Evolutionary conservation across 2,797 vertebrate genomes (phyloP).

Genomic region (Momotus momota): DNA sequence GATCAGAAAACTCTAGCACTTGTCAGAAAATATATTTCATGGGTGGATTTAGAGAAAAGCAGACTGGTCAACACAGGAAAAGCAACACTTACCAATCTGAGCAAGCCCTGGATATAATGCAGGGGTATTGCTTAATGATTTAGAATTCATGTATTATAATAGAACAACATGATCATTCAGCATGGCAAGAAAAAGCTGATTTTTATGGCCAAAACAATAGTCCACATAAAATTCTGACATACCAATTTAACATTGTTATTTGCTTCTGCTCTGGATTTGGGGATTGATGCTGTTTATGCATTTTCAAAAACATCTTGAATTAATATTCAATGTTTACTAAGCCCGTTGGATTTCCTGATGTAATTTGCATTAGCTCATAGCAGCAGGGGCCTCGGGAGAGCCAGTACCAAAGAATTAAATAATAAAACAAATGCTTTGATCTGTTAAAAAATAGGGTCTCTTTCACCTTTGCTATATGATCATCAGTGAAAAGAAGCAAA

Average conservation of each 20-base stretch:
- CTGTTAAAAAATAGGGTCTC: slow-evolving; percentile 22
- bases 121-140: fast-evolving
- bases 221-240: slow-evolving; percentile 26
- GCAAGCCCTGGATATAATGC: neutral
- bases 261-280: slow-evolving; percentile 42
- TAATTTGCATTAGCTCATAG: slow-evolving; percentile 59
- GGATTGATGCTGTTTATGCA: slow-evolving; percentile 21
- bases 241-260: slow-evolving; percentile 48
- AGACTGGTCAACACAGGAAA: neutral
- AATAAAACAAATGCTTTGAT: slow-evolving; percentile 58
- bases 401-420: slow-evolving; percentile 37
- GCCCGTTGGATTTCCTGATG: slow-evolving; percentile 36
- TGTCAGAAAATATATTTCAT: neutral
- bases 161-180: neutral
- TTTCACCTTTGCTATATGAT: slow-evolving; percentile 23
- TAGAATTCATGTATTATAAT: neutral
- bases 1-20: neutral
- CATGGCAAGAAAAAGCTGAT: neutral
- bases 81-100: neutral
- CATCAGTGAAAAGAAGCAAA: slow-evolving; percentile 2
- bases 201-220: slow-evolving; percentile 21
- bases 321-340: slow-evolving; percentile 63
- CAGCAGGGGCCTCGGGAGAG: slow-evolving; percentile 30
- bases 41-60: neutral
- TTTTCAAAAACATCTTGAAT: slow-evolving; percentile 53